phyloP scores from a whole-genome alignment of 1,140 invertebrate genomes.

The Zaprionus africanus region DNA sequence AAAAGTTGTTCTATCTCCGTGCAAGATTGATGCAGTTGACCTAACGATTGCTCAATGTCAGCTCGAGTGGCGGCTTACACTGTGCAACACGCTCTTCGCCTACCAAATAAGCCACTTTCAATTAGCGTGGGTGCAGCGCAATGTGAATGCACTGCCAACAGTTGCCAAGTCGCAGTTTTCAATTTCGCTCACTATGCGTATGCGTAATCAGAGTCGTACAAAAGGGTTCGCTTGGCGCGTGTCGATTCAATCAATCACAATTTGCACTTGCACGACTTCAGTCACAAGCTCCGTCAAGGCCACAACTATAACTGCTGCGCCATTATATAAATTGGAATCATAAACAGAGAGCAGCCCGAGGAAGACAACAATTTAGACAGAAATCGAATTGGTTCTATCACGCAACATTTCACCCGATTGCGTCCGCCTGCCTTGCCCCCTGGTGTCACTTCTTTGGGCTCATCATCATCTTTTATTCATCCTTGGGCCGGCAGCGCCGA shows the following conservation, averaged over 20 bases:
- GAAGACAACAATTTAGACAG: conserved; percentile 18
- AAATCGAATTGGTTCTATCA: conserved; percentile 15
- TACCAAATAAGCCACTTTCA: background rate
- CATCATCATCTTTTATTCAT: conserved; percentile 37
- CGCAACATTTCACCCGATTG: conserved; percentile 25
- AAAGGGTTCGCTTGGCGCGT: background rate
- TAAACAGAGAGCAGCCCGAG: background rate
- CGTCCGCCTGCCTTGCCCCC: background rate
- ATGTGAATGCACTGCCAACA: background rate
- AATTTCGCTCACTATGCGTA: conserved; percentile 11
- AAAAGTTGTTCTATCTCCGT: conserved; percentile 33
- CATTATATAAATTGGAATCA: background rate
- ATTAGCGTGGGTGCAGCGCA: background rate
- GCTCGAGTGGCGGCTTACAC: background rate
- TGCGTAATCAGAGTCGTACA: conserved; percentile 3
- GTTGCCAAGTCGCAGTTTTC: background rate
- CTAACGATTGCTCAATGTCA: conserved; percentile 58
- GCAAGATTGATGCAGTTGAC: conserved; percentile 36
- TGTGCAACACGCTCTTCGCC: background rate
- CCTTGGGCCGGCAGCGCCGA: conserved; percentile 34
- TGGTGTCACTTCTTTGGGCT: background rate
- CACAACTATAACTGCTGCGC: no score
- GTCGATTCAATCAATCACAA: conserved; percentile 4
- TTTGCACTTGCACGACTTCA: background rate
- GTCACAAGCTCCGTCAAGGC: background rate